Conservation (phyloP, 2,888 invertebrate species). For the Hipparchia semele region DNA sequence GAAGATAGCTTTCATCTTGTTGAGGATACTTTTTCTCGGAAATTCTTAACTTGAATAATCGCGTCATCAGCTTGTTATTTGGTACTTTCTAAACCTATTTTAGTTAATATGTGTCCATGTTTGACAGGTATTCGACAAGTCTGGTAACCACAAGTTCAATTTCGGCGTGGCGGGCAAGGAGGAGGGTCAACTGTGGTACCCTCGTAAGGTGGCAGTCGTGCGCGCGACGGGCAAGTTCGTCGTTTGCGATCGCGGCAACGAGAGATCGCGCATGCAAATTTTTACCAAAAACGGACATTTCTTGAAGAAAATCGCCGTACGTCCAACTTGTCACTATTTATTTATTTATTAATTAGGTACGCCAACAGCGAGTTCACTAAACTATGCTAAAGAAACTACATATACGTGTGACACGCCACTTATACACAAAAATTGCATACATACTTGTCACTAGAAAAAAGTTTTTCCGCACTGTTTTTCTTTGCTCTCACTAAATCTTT, state of each 20-base stretch:
- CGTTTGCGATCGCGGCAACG: constrained; percentile 98
- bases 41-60: no score
- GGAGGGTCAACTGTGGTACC: constrained; percentile 98
- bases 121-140: constrained; percentile 94
- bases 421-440: no score
- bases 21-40: no score
- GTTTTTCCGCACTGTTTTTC: no score
- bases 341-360: neutral
- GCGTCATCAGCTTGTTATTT: no score
- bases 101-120: neutral
- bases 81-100: neutral
- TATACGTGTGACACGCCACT: no score
- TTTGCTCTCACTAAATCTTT: no score
- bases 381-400: no score
- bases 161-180: constrained; percentile 98
- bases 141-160: constrained; percentile 95
- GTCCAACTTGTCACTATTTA: constrained; percentile 38
- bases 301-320: constrained; percentile 94
- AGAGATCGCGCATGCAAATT: constrained; percentile 98
- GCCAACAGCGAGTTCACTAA: no score
- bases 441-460: no score
- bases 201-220: constrained; percentile 97
- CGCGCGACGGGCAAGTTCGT: constrained; percentile 94
- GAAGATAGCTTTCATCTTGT: no score
- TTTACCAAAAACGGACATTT: constrained; percentile 98